A percentile compares a stretch with the other conserved stretches of the same genome.
phyloP scores from a whole-genome alignment of 2,113 vertebrate genomes.

The Psephotus haematonotus region DNA sequence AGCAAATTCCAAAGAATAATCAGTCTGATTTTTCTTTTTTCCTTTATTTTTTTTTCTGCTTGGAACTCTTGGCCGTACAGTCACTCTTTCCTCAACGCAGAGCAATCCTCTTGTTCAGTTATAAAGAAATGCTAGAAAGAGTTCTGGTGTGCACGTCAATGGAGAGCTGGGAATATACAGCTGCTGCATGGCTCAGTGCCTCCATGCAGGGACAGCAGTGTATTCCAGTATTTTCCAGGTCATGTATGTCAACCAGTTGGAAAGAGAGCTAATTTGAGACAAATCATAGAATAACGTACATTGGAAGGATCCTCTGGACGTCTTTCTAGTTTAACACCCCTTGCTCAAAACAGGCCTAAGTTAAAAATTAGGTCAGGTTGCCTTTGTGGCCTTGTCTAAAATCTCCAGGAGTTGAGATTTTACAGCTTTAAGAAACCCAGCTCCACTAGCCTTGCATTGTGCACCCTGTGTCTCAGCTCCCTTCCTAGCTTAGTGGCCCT shows the following conservation, averaged over 20 bases:
- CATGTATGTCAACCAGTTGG: constrained; percentile 15
- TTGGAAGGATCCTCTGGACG: constrained; percentile 2
- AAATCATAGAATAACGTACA: neutral
- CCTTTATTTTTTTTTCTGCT: neutral
- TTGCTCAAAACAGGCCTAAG: neutral
- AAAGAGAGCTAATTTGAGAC: constrained; percentile 11
- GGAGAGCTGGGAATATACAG: neutral
- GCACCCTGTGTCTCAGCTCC: neutral
- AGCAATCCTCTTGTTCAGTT: neutral
- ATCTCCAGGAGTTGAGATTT: neutral
- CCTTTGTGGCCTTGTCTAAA: neutral
- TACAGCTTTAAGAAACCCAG: neutral
- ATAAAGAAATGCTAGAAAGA: neutral
- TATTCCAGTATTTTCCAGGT: constrained; percentile 33
- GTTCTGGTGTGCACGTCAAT: neutral
- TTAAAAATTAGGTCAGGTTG: constrained; percentile 22
- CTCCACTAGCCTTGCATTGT: neutral
- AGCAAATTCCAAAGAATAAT: neutral
- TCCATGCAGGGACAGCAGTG: constrained; percentile 11
- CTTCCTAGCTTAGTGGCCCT: neutral
- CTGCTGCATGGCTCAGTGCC: constrained; percentile 34
- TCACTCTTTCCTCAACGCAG: neutral
- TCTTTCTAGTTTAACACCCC: neutral
- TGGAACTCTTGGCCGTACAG: neutral
- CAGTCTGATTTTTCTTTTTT: neutral